A percentile compares a stretch with the other conserved stretches of the same genome.
Evolutionary conservation across 2,888 invertebrate species (phyloP).

Genomic region (Gnatocerus cornutus): DNA sequence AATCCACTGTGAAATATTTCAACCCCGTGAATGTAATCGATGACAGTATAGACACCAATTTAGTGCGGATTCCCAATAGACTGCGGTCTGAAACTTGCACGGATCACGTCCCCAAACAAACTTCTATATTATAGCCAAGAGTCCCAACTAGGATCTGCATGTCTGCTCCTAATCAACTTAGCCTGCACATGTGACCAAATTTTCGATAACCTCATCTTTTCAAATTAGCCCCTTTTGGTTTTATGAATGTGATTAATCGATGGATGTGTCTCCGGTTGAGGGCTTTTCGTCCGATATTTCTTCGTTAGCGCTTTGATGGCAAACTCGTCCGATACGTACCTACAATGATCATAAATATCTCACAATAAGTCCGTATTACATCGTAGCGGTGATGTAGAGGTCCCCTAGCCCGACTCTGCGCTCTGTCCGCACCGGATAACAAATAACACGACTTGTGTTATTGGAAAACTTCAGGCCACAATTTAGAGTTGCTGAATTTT

Average conservation of each 20-base stretch:
- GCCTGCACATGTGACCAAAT: constrained; percentile 8
- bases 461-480: constrained; percentile 65
- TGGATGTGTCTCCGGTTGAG: constrained; percentile 25
- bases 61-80: constrained; percentile 18
- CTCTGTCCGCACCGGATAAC: constrained; percentile 60
- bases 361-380: constrained; percentile 50
- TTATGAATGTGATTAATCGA: constrained; percentile 39
- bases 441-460: constrained; percentile 64
- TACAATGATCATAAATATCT: constrained; percentile 50
- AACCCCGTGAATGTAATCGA: neutral
- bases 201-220: constrained; percentile 25
- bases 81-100: constrained; percentile 24
- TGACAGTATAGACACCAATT: constrained; percentile 17
- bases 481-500: constrained; percentile 55
- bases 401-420: constrained; percentile 47
- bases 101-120: constrained; percentile 24
- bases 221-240: constrained; percentile 22
- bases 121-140: constrained; percentile 23
- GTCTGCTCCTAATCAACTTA: constrained; percentile 30
- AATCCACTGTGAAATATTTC: constrained; percentile 6
- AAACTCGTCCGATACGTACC: constrained; percentile 37
- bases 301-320: constrained; percentile 46
- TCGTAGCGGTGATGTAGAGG: constrained; percentile 45
- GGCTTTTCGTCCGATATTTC: constrained; percentile 41
- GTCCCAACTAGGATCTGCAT: constrained; percentile 23